Conservation (phyloP, 2,888 invertebrate genomes). For the Rambutsinella grinnellia region DNA sequence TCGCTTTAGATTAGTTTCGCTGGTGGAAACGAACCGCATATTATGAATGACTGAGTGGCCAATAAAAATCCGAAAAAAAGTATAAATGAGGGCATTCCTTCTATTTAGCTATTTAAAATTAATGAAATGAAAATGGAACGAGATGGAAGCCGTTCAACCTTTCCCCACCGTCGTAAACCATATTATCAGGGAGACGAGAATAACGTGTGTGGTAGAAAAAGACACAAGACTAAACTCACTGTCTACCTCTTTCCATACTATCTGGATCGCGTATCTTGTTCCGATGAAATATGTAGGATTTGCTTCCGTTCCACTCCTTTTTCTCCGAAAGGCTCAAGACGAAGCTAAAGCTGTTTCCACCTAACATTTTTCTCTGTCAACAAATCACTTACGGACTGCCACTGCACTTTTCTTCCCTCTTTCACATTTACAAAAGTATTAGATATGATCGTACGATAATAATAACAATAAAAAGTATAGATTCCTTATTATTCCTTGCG, state of each 20-base stretch:
- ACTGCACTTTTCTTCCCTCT: background rate
- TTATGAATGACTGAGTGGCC: background rate
- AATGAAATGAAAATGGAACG: background rate
- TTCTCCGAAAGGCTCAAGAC: slow-evolving; percentile 11
- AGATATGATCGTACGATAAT: background rate
- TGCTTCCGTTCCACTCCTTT: background rate
- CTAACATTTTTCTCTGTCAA: slow-evolving; percentile 56
- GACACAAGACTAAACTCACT: background rate
- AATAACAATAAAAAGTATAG: slow-evolving; percentile 4
- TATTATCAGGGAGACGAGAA: no score
- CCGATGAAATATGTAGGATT: background rate
- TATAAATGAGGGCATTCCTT: background rate
- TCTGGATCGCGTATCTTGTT: background rate
- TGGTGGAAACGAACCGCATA: no score
- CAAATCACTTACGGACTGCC: slow-evolving; percentile 46
- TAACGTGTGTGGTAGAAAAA: background rate
- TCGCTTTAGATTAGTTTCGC: no score
- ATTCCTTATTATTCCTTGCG: no score
- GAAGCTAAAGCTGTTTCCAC: slow-evolving; percentile 36
- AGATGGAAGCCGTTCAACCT: no score
- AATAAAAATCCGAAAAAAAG: background rate
- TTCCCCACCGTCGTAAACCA: no score
- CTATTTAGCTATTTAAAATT: background rate
- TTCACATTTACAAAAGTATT: background rate
- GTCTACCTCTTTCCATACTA: background rate